These are phyloP conservation scores for Aphis gossypii DNA, from an alignment of 1,140 invertebrate genomes.

Conservation along the genomic window DNA sequence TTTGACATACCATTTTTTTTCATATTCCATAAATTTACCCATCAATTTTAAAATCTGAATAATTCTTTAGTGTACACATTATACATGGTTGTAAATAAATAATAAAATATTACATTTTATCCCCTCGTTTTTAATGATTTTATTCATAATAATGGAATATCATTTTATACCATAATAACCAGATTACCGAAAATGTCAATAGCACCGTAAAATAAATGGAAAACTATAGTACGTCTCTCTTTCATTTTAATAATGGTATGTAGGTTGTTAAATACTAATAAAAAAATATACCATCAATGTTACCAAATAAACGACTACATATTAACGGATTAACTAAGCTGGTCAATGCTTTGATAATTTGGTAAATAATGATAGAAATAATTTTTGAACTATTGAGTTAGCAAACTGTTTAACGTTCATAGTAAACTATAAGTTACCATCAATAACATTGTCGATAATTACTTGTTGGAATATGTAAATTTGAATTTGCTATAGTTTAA, in stretches of 20 bases:
- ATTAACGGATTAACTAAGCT: not conserved
- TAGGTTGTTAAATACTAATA: not conserved
- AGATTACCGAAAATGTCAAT: conserved; percentile 32
- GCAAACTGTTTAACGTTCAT: not conserved
- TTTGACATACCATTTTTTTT: conserved; percentile 14
- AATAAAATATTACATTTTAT: not conserved
- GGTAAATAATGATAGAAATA: not conserved
- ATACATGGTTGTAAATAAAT: conserved; percentile 13
- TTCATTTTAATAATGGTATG: not conserved
- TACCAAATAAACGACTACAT: not conserved
- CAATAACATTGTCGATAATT: not conserved
- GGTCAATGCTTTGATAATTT: not conserved
- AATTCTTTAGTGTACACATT: not conserved
- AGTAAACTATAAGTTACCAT: not conserved
- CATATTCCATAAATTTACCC: not conserved
- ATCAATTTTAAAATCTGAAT: conserved; percentile 27
- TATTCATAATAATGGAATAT: conserved; percentile 23
- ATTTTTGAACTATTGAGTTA: not conserved
- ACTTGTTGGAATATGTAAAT: conserved; percentile 5
- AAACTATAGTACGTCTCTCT: not conserved
- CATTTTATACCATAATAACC: conserved; percentile 3
- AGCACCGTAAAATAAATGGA: not conserved
- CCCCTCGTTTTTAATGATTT: conserved; percentile 35
- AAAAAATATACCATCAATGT: not conserved
- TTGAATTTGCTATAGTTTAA: not conserved